A percentile compares a stretch with the other conserved stretches of the same genome.
Conservation (phyloP, 2,113 vertebrate genomes). For the Cynopterus brachyotis region DNA sequence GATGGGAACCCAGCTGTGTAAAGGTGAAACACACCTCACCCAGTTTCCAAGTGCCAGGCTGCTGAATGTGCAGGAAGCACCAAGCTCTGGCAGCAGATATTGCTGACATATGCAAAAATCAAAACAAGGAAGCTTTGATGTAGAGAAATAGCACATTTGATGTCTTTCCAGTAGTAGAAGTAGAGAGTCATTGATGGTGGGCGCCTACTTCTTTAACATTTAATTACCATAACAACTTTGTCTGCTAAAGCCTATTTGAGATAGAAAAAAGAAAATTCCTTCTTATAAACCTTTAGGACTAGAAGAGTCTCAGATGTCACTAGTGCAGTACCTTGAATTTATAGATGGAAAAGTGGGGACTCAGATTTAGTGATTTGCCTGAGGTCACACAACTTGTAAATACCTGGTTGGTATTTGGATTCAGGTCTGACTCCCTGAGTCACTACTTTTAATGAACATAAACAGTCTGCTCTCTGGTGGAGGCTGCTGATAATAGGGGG, state of each 20-base stretch:
- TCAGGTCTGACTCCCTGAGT: neutral
- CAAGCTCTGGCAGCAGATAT: neutral
- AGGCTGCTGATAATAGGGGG: neutral
- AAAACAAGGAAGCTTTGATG: neutral
- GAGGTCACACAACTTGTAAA: neutral
- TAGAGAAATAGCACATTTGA: neutral
- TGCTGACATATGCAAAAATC: neutral
- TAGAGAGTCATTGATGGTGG: neutral
- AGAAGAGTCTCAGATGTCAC: neutral
- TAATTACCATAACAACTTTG: neutral
- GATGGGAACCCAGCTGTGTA: constrained; percentile 36
- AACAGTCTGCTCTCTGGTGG: neutral
- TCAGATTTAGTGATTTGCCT: neutral
- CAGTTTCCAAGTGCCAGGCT: neutral
- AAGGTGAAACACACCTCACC: neutral
- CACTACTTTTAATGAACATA: neutral
- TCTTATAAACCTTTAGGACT: neutral
- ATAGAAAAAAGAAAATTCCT: constrained; percentile 19
- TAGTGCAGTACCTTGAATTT: neutral
- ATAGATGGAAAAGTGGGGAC: neutral
- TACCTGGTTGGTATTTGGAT: neutral
- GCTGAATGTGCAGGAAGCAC: neutral
- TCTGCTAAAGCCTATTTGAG: neutral
- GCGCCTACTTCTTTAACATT: constrained; percentile 1
- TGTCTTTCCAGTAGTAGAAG: constrained; percentile 24